A percentile compares a stretch with the other conserved stretches of the same genome.
phyloP scores from a whole-genome alignment of 2,888 invertebrate genomes.

The Thumatha senex region DNA sequence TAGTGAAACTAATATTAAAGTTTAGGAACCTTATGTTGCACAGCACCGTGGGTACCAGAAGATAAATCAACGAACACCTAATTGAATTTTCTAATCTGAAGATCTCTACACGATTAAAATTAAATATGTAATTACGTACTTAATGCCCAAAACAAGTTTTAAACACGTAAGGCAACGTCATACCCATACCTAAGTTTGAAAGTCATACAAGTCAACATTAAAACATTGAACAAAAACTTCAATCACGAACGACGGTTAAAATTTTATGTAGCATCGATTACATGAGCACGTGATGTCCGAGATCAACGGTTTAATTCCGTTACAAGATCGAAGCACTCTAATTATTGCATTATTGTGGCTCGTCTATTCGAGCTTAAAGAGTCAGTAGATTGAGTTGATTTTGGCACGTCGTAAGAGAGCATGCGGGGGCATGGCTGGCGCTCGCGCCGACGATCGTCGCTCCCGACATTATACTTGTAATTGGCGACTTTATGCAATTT shows the following conservation, averaged over 20 bases:
- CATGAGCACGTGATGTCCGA: constrained; percentile 46
- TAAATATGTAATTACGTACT: no score
- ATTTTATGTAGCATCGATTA: constrained; percentile 42
- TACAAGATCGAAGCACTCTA: constrained; percentile 46
- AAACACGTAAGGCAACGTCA: no score
- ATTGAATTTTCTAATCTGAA: no score
- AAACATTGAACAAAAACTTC: constrained; percentile 18
- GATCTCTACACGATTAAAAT: no score
- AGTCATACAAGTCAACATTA: neutral
- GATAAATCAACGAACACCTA: no score
- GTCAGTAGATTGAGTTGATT: constrained; percentile 55
- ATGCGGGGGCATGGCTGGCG: constrained; percentile 35
- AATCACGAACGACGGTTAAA: constrained; percentile 34
- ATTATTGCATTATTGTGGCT: constrained; percentile 43
- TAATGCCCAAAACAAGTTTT: no score
- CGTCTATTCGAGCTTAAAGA: constrained; percentile 48
- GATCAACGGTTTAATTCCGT: constrained; percentile 47
- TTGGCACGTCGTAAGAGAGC: constrained; percentile 54
- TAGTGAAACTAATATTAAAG: no score
- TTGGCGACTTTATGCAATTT: constrained; percentile 80
- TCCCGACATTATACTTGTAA: constrained; percentile 75
- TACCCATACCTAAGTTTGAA: neutral
- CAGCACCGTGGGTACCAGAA: no score
- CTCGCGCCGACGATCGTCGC: constrained; percentile 44
- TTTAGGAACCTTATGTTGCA: no score